These are phyloP conservation scores for Erythrolamprus reginae DNA, from an alignment of 2,113 vertebrate genomes.

Conservation along the genomic window DNA sequence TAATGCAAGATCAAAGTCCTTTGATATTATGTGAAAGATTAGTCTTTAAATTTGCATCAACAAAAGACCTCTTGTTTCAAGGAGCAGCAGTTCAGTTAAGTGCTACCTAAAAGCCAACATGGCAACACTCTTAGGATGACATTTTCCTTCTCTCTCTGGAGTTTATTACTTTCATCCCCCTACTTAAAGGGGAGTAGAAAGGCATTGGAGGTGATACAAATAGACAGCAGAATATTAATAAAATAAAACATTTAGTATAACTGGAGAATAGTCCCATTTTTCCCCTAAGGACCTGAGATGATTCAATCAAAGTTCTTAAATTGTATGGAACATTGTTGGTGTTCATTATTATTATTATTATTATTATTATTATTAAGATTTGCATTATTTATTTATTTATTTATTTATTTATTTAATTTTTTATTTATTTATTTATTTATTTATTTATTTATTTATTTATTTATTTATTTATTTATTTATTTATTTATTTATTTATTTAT, in stretches of 20 bases:
- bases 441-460: no score
- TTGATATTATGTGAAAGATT: conserved; percentile 77
- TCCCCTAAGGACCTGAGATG: background rate
- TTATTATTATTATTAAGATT: no score
- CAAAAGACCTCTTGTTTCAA: conserved; percentile 68
- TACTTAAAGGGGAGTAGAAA: conserved; percentile 52
- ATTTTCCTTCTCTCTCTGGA: conserved; percentile 57
- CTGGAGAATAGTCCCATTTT: conserved; percentile 2
- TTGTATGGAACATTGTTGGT: background rate
- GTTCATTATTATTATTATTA: no score
- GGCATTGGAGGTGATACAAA: conserved; percentile 42
- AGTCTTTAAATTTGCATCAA: conserved; percentile 73
- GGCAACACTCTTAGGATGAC: conserved; percentile 63
- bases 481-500: no score
- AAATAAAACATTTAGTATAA: background rate
- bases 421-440: no score
- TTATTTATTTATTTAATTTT: no score
- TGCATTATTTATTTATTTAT: no score
- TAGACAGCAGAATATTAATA: conserved; percentile 29
- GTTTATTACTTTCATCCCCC: conserved; percentile 48
- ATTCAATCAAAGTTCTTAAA: background rate
- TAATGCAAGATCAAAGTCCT: conserved; percentile 69
- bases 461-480: no score
- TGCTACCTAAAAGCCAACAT: conserved; percentile 60
- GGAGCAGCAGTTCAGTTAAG: conserved; percentile 59